Conservation (phyloP, 2,888 invertebrate genomes). For the Archips crataeganus region DNA sequence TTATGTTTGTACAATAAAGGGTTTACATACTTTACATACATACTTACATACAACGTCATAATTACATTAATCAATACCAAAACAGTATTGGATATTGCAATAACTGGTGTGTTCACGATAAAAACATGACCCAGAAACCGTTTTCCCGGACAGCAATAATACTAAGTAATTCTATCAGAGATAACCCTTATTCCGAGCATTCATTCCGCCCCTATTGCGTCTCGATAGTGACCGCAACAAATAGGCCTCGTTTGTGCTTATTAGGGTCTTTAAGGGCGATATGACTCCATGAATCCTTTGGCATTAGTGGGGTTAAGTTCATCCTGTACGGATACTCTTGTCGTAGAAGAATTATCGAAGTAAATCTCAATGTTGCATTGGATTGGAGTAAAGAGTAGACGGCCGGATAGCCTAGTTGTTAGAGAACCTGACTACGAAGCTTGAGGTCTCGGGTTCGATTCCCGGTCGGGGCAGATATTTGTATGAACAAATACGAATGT, state of each 20-base stretch:
- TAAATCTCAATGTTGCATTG: neutral
- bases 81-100: neutral
- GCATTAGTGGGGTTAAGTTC: neutral
- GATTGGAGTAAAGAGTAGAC: too few species aligned
- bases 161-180: constrained; percentile 25
- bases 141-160: constrained; percentile 5
- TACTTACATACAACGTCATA: too few species aligned
- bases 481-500: too few species aligned
- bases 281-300: constrained; percentile 21
- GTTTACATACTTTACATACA: too few species aligned
- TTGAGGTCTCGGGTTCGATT: too few species aligned
- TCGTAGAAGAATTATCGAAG: neutral
- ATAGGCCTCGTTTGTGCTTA: constrained; percentile 45
- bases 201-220: constrained; percentile 35
- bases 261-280: constrained; percentile 40
- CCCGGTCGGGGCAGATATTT: too few species aligned
- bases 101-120: neutral
- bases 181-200: constrained; percentile 18
- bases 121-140: neutral
- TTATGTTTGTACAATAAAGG: too few species aligned
- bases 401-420: too few species aligned
- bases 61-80: neutral
- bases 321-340: neutral
- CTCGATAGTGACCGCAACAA: constrained; percentile 46
- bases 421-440: too few species aligned